Conservation (phyloP, 1,140 invertebrate species). For the Dryas iulia region DNA sequence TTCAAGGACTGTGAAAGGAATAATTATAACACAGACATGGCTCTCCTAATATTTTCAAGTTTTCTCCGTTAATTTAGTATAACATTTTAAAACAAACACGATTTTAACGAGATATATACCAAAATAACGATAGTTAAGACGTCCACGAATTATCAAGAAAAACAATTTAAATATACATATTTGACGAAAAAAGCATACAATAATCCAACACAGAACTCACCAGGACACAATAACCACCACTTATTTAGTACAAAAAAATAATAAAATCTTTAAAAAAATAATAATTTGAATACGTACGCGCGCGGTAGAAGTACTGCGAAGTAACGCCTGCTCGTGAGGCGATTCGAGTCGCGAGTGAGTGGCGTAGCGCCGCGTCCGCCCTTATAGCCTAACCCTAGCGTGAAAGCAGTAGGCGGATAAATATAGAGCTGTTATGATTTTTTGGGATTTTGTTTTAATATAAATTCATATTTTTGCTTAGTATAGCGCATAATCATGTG, state of each 20-base stretch:
- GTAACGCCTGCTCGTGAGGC: constrained; percentile 59
- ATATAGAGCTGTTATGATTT: constrained; percentile 41
- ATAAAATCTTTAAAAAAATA: background rate
- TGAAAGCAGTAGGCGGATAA: constrained; percentile 53
- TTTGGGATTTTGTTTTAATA: background rate
- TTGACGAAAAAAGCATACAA: background rate
- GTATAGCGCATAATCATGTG: too few species aligned
- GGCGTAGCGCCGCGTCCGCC: constrained; percentile 40
- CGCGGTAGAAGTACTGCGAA: constrained; percentile 51
- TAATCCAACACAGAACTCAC: constrained; percentile 21
- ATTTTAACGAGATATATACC: too few species aligned
- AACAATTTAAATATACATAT: background rate
- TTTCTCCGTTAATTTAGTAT: too few species aligned
- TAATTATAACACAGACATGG: too few species aligned
- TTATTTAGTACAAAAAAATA: constrained; percentile 7
- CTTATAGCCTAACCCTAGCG: constrained; percentile 64
- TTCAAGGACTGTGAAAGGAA: too few species aligned
- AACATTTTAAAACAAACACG: too few species aligned
- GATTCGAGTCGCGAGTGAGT: constrained; percentile 56
- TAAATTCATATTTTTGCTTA: too few species aligned
- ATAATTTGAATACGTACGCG: constrained; percentile 57
- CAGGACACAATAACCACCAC: constrained; percentile 24
- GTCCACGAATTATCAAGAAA: background rate
- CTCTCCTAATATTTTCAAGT: too few species aligned
- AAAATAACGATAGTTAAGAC: background rate